Base-by-base conservation (phyloP, 2,113 vertebrate species). In the Lates calcarifer region DNA sequence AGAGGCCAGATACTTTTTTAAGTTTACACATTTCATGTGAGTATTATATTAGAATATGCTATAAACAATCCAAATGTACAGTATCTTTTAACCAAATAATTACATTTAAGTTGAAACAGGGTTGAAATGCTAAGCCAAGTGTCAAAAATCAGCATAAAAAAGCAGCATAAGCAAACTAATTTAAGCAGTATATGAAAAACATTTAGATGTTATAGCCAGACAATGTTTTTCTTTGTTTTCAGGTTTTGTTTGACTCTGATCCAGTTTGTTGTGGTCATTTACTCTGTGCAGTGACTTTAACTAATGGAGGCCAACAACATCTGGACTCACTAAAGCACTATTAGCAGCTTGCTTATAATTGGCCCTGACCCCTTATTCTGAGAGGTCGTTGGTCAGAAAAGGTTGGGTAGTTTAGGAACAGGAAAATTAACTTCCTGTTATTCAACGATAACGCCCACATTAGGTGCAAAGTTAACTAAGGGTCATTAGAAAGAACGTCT, bases 341-440 rank as follows among this genome's bases (percentile, higher is more conserved):
- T 93, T 93, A 87, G 88, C 87, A 87, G 89, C 79, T 80, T 39
- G 82, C 89, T 93, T 90, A 92, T 94, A 94, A 95, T 94, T 93
- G 90, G 84, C 75, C 62, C 12, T 83, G 90, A 93, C 92, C 92
- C 76, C 89, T 91, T 89, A 91, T 91, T 93, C 73, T 73, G 78
- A 81, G 51, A 90, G 94, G 94, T 93, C 92, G 87, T 73, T 77
- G 91, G 92, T 91, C 90, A 90, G 83, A 85, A 77, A 82, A 89
- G 91, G 89, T 90, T 86, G 83, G 92, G 53, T 87, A 88, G 90
- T 92, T 91, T 85, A 92, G 86, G 87, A 91, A 91, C 86, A 91
- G 85, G 92, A 93, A 94, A 92, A 94, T 94, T 84, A 89, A 91
- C 93, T 94, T 95, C 94, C 94, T 95, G 94, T 94, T 94, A 94